These are phyloP conservation scores for Helicoverpa armigera DNA, from an alignment of 1,140 invertebrate species.

Conservation along the genomic window DNA sequence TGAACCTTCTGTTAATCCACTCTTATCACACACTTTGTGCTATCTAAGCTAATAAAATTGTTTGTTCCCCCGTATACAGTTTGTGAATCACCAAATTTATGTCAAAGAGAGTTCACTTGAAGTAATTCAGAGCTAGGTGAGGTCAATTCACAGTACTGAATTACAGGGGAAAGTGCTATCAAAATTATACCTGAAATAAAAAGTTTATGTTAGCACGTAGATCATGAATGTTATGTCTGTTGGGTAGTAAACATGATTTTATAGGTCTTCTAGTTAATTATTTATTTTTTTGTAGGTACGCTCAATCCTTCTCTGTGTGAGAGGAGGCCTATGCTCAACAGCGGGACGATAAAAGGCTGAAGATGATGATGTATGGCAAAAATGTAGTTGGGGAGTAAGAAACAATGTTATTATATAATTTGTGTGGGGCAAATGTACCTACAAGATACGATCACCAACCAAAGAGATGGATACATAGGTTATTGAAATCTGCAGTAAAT, in stretches of 20 bases:
- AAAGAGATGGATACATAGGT: too few relatives aligned
- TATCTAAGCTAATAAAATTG: slow-evolving; percentile 42
- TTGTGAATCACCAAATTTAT: slow-evolving; percentile 40
- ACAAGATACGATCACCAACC: too few relatives aligned
- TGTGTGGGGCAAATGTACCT: too few relatives aligned
- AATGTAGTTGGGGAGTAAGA: too few relatives aligned
- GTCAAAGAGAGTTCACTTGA: slow-evolving; percentile 12
- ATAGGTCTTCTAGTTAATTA: too few relatives aligned
- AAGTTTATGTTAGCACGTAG: background rate
- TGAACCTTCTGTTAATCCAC: background rate
- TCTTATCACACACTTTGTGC: background rate
- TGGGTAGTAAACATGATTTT: background rate
- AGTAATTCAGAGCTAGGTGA: slow-evolving; percentile 29
- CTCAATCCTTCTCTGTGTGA: too few relatives aligned
- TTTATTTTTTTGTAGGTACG: too few relatives aligned
- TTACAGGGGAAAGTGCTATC: slow-evolving; percentile 2
- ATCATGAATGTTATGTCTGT: slow-evolving; percentile 1
- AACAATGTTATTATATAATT: too few relatives aligned
- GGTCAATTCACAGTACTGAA: slow-evolving; percentile 26
- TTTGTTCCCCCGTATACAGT: slow-evolving; percentile 37
- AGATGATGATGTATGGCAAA: too few relatives aligned
- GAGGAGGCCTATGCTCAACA: too few relatives aligned
- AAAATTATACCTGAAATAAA: slow-evolving; percentile 32
- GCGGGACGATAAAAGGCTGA: too few relatives aligned
- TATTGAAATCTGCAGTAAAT: too few relatives aligned